phyloP scores from a whole-genome alignment of 1,140 invertebrate species.

The Ceratoteleas bidentatus region DNA sequence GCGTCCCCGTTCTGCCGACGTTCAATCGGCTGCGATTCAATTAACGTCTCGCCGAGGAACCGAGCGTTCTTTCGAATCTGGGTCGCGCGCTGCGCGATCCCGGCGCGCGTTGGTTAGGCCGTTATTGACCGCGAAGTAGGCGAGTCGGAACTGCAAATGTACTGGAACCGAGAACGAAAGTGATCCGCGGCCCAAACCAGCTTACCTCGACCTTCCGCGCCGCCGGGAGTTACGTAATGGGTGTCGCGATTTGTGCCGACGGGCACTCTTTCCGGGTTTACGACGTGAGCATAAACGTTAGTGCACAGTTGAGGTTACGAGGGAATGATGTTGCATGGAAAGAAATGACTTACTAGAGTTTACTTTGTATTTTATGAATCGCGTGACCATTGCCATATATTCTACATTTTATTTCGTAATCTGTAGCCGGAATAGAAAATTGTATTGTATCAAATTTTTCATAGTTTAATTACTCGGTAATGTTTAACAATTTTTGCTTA shows the following conservation, averaged over 20 bases:
- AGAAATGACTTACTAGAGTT: too few relatives aligned
- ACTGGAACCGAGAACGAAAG: conserved; percentile 60
- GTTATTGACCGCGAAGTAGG: conserved; percentile 57
- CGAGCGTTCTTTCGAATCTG: conserved; percentile 46
- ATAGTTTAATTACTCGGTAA: too few relatives aligned
- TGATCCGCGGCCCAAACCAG: conserved; percentile 46
- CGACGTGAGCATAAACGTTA: background rate
- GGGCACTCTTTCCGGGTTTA: background rate
- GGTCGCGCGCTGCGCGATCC: conserved; percentile 25
- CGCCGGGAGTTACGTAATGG: conserved; percentile 31
- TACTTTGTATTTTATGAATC: too few relatives aligned
- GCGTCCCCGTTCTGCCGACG: conserved; percentile 16
- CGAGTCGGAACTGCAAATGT: conserved; percentile 58
- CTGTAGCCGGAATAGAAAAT: too few relatives aligned
- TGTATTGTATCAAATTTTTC: too few relatives aligned
- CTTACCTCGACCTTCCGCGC: conserved; percentile 42
- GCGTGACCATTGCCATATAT: too few relatives aligned
- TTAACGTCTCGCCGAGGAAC: conserved; percentile 47
- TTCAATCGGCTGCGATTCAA: conserved; percentile 54
- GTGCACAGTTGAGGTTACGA: too few relatives aligned
- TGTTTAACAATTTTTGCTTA: too few relatives aligned
- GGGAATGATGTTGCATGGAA: too few relatives aligned
- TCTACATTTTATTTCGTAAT: too few relatives aligned
- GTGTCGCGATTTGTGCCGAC: background rate
- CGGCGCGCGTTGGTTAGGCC: conserved; percentile 29